Base-by-base conservation (phyloP, 2,113 vertebrate species). In the Tetrax tetrax region DNA sequence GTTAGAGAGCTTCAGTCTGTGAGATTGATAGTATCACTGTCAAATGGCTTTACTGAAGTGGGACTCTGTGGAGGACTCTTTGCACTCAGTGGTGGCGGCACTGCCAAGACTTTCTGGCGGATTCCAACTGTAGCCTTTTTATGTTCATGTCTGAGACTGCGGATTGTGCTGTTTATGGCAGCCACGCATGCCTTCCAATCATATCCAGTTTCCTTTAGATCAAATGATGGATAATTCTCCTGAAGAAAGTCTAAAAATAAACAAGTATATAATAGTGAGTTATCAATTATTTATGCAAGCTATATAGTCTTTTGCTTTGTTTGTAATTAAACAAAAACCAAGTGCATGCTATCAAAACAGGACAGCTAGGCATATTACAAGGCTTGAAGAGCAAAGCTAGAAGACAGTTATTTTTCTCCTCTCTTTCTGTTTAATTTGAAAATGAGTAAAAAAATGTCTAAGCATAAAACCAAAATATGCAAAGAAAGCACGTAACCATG, bases 141-240 rank as follows among this genome's bases (percentile, higher is more conserved):
- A 9, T 84, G 56, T 18, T 97, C 89, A 8, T 97, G 94, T 45
- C 98, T 97, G 71, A 98, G 95, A 64, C 95, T 98, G 47, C 96
- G 96, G 89, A 98, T 98, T 38, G 92, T 96, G 83, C 96, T 97
- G 89, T 98, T 98, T 56, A 99, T 98, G 90, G 98, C 97, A 25
- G 89, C 95, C 54, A 99, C 98, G 1, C 98, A 99, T 1, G 97
- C 93, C 95, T 98, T 98, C 98, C 98, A 99, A 78, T 98, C 97
- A 25, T 89, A 92, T 15, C 98, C 98, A 41, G 38, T 92, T 90
- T 98, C 98, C 3, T 86, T 94, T 7, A 99, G 96, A 83, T 98
- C 96, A 96, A 96, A 97, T 54, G 90, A 89, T 16, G 98, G 96
- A 66, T 97, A 98, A 86, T 74, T 97, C 19, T 98, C 98, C 66